Evolutionary conservation across 2,888 invertebrate genomes (phyloP), one percentile per base, ranked within the genome.

Genomic region (Lepidocyrtoides sp.): DNA sequence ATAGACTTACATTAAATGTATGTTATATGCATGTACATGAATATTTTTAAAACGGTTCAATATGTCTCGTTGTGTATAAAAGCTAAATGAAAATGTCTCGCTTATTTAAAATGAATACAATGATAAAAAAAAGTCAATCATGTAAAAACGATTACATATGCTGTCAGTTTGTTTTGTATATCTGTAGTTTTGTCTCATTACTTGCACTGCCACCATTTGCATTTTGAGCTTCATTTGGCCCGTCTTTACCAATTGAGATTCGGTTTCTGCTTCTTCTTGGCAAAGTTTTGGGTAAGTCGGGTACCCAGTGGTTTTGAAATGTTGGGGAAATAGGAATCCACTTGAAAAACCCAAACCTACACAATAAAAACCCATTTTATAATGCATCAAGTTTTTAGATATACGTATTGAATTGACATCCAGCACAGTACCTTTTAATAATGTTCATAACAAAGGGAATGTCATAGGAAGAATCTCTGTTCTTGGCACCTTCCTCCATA

Each of bases 291-390:
- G 89, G 89, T 4, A 89, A 23, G 2, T 84, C 63, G 12, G 89
- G 89, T 10, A 89, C 77, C 89, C 89, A 89, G 20, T 84, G 63
- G 36, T 77, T 89, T 85, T 85, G 29, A 63, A 92, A 93, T 17
- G 93, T 94, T 8, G 93, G 93, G 7, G 93, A 93, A 79, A 94
- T 92, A 23, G 93, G 93, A 10, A 94, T 7, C 77, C 86, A 93
- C 44, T 88, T 79, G 26, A 93, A 69, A 66, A 89, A 91, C 7
- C 44, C 20, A 0, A 91, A 29, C 44, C 93, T 93, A 29, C 12
- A 84, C 0, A 51, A 54, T 48, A 29, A 26, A 51, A 36, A 36
- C 51, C 17, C 12, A 29, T 0, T 51, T 26, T 29, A 20, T 14
- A 20, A 57, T 51, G 44, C 10, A 44, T n/a, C n/a, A n/a, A n/a